Conservation (phyloP, 2,113 vertebrate species). For the Stercorarius parasiticus region DNA sequence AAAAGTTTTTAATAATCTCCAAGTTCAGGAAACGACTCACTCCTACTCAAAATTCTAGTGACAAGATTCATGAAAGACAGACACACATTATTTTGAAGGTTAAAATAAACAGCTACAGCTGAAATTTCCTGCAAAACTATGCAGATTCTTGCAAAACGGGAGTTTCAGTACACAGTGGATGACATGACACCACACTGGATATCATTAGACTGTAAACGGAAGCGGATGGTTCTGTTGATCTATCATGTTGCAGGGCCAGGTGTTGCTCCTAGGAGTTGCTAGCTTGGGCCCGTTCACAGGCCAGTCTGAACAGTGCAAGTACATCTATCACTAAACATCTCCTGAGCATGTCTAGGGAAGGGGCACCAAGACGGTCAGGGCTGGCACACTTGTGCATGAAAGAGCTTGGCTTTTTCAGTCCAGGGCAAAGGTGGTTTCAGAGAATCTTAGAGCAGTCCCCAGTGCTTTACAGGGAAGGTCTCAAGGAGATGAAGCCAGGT, state of each 20-base stretch:
- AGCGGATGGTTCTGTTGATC: not conserved
- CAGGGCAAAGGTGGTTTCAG: not conserved
- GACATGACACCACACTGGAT: not conserved
- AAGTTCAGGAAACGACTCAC: fast-evolving
- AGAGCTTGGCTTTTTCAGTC: not conserved
- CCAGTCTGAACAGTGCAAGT: not conserved
- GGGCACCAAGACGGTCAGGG: not conserved
- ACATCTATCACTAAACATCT: not conserved
- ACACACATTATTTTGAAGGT: not conserved
- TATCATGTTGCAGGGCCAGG: not conserved
- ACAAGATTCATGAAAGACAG: not conserved
- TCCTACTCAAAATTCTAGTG: not conserved
- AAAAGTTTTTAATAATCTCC: not conserved
- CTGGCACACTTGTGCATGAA: not conserved
- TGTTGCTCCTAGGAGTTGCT: not conserved
- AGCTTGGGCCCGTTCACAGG: not conserved
- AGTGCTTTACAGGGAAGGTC: not conserved
- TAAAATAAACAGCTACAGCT: not conserved
- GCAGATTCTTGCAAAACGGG: not conserved
- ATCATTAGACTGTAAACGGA: not conserved
- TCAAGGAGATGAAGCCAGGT: fast-evolving
- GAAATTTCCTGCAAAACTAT: not conserved
- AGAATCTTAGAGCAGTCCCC: not conserved
- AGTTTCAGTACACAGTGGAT: not conserved
- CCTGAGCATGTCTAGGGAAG: not conserved